A percentile compares a stretch with the other conserved stretches of the same genome.
Conservation (phyloP, 1,140 invertebrate species). For the Nymphalis io region DNA sequence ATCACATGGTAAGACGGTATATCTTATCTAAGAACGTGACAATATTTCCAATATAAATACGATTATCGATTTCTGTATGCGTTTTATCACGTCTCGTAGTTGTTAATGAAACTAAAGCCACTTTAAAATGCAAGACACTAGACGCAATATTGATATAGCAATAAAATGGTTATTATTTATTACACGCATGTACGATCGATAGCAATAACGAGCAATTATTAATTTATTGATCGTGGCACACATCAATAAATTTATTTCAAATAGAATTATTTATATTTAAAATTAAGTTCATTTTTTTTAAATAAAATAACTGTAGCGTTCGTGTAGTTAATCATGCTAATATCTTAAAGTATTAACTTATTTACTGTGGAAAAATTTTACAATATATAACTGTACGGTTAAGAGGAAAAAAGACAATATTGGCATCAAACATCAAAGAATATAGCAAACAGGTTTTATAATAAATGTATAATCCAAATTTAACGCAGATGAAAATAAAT, state of each 20-base stretch:
- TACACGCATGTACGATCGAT: conserved; percentile 14
- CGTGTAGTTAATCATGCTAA: too few relatives aligned
- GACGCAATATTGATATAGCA: conserved; percentile 21
- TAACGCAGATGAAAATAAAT: too few relatives aligned
- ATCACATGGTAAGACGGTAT: conserved; percentile 13
- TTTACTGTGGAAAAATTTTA: too few relatives aligned
- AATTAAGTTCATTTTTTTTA: too few relatives aligned
- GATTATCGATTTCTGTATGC: conserved; percentile 8
- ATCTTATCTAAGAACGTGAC: conserved; percentile 26
- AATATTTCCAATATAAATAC: conserved; percentile 24
- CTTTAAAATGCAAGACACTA: conserved; percentile 19
- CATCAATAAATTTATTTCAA: conserved; percentile 11
- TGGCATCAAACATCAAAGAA: too few relatives aligned
- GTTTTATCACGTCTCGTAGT: conserved; percentile 22
- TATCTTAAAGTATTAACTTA: too few relatives aligned
- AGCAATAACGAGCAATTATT: conserved; percentile 12
- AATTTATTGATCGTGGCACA: neutral
- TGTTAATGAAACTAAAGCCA: conserved; percentile 23
- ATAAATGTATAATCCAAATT: too few relatives aligned
- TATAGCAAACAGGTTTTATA: too few relatives aligned
- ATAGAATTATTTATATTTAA: too few relatives aligned
- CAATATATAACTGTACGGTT: too few relatives aligned
- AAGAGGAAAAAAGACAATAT: too few relatives aligned
- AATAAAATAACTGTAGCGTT: too few relatives aligned
- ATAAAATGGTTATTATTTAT: conserved; percentile 29